These are phyloP conservation scores for Anolis carolinensis DNA, from an alignment of 2,113 vertebrate genomes.

Conservation along the genomic window DNA sequence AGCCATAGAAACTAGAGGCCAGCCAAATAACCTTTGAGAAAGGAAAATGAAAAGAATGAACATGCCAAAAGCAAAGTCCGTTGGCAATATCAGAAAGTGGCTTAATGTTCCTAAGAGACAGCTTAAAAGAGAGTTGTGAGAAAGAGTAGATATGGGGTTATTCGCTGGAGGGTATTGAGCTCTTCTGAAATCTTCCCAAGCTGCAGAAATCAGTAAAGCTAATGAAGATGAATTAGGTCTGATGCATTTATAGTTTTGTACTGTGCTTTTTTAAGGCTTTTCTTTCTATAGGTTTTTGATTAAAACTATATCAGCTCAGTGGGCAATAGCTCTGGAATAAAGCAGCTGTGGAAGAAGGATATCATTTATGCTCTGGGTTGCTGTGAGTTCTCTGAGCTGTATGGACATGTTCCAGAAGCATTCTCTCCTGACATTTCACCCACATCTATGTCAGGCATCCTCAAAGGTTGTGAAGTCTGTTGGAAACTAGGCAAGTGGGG, in stretches of 20 bases:
- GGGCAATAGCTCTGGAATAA: neutral
- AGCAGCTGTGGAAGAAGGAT: neutral
- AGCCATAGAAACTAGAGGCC: constrained; percentile 39
- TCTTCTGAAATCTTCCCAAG: constrained; percentile 21
- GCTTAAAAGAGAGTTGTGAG: constrained; percentile 58
- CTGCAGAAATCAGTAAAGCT: constrained; percentile 43
- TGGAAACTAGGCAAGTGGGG: too few relatives aligned
- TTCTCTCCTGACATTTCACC: too few relatives aligned
- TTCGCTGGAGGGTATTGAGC: constrained; percentile 30
- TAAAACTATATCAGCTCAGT: neutral
- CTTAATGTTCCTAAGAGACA: constrained; percentile 58
- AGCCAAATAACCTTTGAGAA: constrained; percentile 43
- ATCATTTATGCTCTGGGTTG: neutral
- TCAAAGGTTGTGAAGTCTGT: too few relatives aligned
- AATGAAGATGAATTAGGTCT: constrained; percentile 8
- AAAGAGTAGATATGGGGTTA: constrained; percentile 59
- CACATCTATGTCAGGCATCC: too few relatives aligned
- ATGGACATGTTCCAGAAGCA: too few relatives aligned
- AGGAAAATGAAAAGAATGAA: constrained; percentile 47
- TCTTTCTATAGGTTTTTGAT: neutral
- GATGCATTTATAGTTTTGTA: neutral
- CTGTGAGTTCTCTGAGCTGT: too few relatives aligned
- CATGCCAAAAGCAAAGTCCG: constrained; percentile 6
- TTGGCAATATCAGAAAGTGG: constrained; percentile 59
- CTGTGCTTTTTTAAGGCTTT: constrained; percentile 29